Percentiles rank a stretch among this genome's conserved stretches.
Conservation (phyloP, 2,888 invertebrate species). For the Pharmacophagus antenor region DNA sequence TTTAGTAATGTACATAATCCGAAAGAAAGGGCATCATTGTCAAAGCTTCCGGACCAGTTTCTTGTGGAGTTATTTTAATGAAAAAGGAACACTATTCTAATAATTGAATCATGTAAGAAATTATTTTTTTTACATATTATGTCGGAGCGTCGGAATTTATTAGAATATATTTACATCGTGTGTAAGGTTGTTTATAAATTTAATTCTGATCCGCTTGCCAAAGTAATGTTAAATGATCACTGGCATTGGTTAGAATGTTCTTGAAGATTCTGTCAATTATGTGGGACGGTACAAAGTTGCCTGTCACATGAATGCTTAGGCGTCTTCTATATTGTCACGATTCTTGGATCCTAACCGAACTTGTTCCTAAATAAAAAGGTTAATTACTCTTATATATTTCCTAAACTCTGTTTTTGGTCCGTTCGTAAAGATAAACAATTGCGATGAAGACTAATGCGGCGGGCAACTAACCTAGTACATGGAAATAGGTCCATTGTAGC, state of each 20-base stretch:
- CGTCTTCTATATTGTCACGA: background rate
- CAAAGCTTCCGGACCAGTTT: conserved; percentile 22
- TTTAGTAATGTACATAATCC: conserved; percentile 22
- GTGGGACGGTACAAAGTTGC: background rate
- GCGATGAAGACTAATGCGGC: conserved; percentile 26
- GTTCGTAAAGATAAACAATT: conserved; percentile 10
- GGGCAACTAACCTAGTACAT: conserved; percentile 36
- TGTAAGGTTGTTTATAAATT: background rate
- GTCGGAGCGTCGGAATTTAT: background rate
- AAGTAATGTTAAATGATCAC: background rate
- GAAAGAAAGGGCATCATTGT: conserved; percentile 5
- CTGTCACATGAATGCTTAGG: background rate
- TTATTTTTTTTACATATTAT: background rate
- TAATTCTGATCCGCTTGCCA: background rate
- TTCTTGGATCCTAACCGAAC: background rate
- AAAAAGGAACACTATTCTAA: conserved; percentile 5
- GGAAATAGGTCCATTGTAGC: conserved; percentile 48
- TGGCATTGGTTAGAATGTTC: background rate
- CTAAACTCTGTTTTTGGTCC: conserved; percentile 1
- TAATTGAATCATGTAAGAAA: background rate
- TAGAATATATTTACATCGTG: background rate
- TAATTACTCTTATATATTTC: conserved; percentile 1
- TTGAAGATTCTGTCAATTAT: background rate
- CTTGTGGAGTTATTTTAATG: conserved; percentile 15
- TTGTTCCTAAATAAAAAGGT: background rate